Conservation (phyloP, 2,888 invertebrate species). For the Leptinotarsa juncta region DNA sequence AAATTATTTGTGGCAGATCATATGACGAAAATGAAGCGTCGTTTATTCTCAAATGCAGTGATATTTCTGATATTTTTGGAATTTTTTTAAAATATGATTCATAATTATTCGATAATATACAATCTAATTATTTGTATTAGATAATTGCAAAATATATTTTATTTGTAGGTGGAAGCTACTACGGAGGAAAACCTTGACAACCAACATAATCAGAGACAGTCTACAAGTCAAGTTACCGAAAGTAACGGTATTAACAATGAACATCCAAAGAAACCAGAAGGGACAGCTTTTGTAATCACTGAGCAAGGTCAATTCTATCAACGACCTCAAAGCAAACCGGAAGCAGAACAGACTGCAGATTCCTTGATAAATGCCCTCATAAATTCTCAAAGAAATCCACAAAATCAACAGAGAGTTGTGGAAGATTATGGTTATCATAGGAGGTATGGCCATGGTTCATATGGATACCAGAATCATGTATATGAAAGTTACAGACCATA, state of each 20-base stretch:
- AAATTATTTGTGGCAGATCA: no score
- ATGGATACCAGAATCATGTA: neutral
- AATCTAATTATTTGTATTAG: no score
- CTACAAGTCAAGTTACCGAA: neutral
- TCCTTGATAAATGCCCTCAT: constrained; percentile 39
- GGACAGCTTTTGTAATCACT: constrained; percentile 24
- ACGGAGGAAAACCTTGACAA: neutral
- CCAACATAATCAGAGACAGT: neutral
- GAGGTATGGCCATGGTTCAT: neutral
- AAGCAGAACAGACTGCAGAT: constrained; percentile 49
- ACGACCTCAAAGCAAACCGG: constrained; percentile 28
- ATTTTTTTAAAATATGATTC: no score
- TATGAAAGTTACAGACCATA: neutral
- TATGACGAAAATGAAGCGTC: no score
- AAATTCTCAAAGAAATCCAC: neutral
- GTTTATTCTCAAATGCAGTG: no score
- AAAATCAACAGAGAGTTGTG: neutral
- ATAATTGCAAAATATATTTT: neutral
- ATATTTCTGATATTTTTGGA: no score
- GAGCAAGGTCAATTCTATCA: constrained; percentile 26
- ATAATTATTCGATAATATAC: no score
- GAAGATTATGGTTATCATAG: neutral
- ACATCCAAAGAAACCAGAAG: neutral
- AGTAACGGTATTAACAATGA: no score
- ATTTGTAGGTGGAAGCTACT: neutral